A percentile compares a stretch with the other conserved stretches of the same genome.
Evolutionary conservation across 30 jellyfish, hydroid and myxozoan species (phyloP).

Genomic region (Aurelia aurita complex sp. Pacific): DNA sequence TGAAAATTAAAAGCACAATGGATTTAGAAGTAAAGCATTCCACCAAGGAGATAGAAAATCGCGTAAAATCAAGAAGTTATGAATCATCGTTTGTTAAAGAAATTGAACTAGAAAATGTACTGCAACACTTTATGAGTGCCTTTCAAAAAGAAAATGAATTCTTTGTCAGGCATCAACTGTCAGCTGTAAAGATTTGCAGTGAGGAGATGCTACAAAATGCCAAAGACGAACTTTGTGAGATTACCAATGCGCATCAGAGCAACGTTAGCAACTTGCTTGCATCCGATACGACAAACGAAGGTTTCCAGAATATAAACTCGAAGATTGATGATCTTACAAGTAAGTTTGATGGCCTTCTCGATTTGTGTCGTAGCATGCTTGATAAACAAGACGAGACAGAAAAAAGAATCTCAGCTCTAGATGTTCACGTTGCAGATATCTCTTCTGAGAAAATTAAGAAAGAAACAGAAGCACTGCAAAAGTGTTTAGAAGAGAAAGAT

Average conservation of each 20-base stretch:
- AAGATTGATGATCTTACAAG: constrained; percentile 6
- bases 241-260: constrained; percentile 5
- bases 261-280: no score
- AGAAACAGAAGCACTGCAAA: neutral
- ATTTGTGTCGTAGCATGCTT: constrained; percentile 28
- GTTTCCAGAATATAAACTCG: neutral
- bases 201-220: constrained; percentile 25
- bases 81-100: neutral
- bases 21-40: neutral
- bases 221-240: constrained; percentile 13
- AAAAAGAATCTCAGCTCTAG: constrained; percentile 27
- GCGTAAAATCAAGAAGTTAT: neutral
- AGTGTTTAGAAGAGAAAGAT: neutral
- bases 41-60: neutral
- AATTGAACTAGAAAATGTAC: constrained; percentile 1
- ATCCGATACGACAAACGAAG: no score
- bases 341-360: constrained; percentile 12
- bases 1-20: neutral
- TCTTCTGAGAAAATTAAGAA: neutral
- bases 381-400: constrained; percentile 30
- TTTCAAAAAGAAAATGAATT: constrained; percentile 16
- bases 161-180: constrained; percentile 30
- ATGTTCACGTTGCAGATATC: constrained; percentile 26
- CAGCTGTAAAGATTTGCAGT: constrained; percentile 12
- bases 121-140: constrained; percentile 3